Conservation (phyloP, 2,113 vertebrate species). For the Cyanistes caeruleus region DNA sequence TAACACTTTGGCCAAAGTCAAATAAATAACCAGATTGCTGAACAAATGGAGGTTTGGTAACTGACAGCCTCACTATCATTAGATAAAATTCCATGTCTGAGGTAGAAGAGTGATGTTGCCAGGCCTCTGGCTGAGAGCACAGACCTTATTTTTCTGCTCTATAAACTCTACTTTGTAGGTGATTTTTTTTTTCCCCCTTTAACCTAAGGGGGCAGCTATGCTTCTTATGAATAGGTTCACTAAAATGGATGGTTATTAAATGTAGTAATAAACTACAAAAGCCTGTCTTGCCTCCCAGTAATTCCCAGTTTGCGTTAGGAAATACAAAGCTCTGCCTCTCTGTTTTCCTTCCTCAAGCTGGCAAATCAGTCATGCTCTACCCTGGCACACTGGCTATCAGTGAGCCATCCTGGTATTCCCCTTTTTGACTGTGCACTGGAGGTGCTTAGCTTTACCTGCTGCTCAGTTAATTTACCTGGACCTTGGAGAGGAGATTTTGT, state of each 20-base stretch:
- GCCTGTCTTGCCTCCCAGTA: background rate
- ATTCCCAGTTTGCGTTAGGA: background rate
- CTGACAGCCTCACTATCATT: background rate
- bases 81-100: background rate
- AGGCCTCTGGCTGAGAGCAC: background rate
- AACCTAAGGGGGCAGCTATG: background rate
- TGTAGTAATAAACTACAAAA: background rate
- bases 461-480: background rate
- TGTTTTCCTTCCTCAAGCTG: background rate
- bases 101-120: background rate
- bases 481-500: background rate
- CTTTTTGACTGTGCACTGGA: background rate
- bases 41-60: background rate
- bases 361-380: background rate
- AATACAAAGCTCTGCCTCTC: background rate
- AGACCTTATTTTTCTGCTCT: background rate
- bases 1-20: background rate
- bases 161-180: background rate
- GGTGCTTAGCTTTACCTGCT: background rate
- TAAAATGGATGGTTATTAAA: background rate
- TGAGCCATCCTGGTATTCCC: background rate
- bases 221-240: background rate
- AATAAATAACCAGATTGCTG: background rate
- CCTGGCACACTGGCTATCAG: background rate
- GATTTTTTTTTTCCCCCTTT: background rate